Evolutionary conservation across 2,797 vertebrate genomes (phyloP).

Genomic region (Leuciscus waleckii): DNA sequence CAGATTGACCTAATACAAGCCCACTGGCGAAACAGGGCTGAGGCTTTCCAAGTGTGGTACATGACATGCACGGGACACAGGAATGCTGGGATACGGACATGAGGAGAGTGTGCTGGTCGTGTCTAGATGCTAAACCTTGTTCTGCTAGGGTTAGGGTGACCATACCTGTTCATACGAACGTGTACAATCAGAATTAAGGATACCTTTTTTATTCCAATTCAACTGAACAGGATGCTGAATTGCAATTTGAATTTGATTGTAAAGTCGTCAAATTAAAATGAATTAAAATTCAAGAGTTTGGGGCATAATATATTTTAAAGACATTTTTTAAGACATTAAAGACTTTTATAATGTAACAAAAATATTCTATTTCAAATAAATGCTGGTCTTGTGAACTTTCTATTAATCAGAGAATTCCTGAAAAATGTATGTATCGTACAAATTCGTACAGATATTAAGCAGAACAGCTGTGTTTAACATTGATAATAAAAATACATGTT

Average conservation of each 20-base stretch:
- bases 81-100: slow-evolving; percentile 12
- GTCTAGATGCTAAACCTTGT: not conserved
- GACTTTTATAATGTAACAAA: not conserved
- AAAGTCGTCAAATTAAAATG: not conserved
- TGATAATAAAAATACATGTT: not conserved
- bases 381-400: not conserved
- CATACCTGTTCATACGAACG: not conserved
- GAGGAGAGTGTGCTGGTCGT: not conserved
- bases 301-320: not conserved
- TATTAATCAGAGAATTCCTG: not conserved
- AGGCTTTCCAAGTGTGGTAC: not conserved
- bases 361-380: not conserved
- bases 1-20: slow-evolving; percentile 33
- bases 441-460: not conserved
- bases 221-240: not conserved
- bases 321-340: not conserved
- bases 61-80: not conserved
- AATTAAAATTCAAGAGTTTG: not conserved
- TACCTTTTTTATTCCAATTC: not conserved
- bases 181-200: not conserved
- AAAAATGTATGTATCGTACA: not conserved
- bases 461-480: not conserved
- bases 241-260: not conserved
- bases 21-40: not conserved
- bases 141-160: not conserved